Evolutionary conservation across 2,113 vertebrate species (phyloP).

Genomic region (Gymnobelideus leadbeateri): DNA sequence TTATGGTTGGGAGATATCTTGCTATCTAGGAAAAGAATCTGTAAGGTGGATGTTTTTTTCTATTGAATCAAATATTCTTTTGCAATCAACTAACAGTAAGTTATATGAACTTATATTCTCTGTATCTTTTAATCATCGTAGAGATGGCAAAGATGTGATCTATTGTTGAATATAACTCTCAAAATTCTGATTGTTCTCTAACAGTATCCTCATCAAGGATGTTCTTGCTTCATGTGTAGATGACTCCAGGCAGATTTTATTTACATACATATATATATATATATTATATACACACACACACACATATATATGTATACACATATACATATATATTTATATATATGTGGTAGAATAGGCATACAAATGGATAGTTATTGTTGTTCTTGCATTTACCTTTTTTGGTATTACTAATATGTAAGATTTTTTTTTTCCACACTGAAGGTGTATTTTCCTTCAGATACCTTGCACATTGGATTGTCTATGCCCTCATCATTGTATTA

Average conservation of each 20-base stretch:
- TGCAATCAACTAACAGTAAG: neutral
- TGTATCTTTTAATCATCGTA: neutral
- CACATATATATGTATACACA: neutral
- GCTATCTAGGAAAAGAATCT: neutral
- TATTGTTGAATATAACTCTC: neutral
- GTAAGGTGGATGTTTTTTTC: neutral
- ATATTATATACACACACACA: no score
- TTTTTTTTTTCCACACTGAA: no score
- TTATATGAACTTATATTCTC: neutral
- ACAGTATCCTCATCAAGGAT: neutral
- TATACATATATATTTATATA: neutral
- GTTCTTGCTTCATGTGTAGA: neutral
- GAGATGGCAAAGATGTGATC: neutral
- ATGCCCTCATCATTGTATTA: neutral
- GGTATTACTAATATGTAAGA: no score
- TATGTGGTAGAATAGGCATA: neutral
- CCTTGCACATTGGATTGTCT: neutral
- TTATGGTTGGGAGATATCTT: neutral
- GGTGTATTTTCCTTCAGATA: neutral
- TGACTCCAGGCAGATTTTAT: neutral
- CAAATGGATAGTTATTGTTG: neutral
- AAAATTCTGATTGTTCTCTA: neutral
- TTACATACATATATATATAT: neutral
- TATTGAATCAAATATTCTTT: neutral
- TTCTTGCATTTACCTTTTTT: neutral